A percentile compares a stretch with the other conserved stretches of the same genome.
These are phyloP conservation scores for Porites cylindrica DNA, from an alignment of 92 coral and sea anemone genomes.

Conservation along the genomic window DNA sequence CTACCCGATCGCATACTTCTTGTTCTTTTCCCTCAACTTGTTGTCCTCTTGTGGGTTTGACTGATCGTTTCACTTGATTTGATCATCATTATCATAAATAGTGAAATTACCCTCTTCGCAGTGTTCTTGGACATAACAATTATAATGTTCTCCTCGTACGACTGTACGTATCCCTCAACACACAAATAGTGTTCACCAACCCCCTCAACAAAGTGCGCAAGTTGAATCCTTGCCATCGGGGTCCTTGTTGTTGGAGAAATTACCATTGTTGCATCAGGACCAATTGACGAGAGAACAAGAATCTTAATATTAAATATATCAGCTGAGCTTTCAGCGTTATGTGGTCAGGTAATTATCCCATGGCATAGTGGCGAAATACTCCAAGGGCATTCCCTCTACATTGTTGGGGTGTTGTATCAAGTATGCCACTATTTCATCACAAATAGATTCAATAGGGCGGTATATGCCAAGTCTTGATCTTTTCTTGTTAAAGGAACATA, in stretches of 20 bases:
- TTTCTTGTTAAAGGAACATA: constrained; percentile 6
- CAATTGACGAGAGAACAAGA: constrained; percentile 35
- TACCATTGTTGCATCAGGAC: constrained; percentile 29
- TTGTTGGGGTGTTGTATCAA: constrained; percentile 32
- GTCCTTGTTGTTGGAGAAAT: constrained; percentile 16
- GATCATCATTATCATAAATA: too few species aligned
- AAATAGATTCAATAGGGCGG: constrained; percentile 26
- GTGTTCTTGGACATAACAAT: neutral
- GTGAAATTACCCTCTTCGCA: neutral
- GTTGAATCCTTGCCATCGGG: constrained; percentile 17
- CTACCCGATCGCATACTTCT: constrained; percentile 1
- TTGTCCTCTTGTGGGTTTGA: constrained; percentile 13
- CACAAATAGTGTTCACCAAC: constrained; percentile 44
- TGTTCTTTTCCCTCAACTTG: constrained; percentile 14
- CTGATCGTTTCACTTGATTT: neutral
- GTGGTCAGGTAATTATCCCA: constrained; percentile 51
- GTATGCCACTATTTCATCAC: constrained; percentile 37
- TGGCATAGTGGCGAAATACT: constrained; percentile 29
- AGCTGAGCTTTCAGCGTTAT: constrained; percentile 48
- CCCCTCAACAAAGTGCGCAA: constrained; percentile 51
- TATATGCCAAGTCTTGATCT: constrained; percentile 40
- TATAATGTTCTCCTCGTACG: constrained; percentile 1
- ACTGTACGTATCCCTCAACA: constrained; percentile 26
- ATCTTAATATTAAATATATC: constrained; percentile 35
- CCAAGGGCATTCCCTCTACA: constrained; percentile 26